These are phyloP conservation scores for Prionailurus viverrinus DNA, from an alignment of 2,113 vertebrate species.

Conservation along the genomic window DNA sequence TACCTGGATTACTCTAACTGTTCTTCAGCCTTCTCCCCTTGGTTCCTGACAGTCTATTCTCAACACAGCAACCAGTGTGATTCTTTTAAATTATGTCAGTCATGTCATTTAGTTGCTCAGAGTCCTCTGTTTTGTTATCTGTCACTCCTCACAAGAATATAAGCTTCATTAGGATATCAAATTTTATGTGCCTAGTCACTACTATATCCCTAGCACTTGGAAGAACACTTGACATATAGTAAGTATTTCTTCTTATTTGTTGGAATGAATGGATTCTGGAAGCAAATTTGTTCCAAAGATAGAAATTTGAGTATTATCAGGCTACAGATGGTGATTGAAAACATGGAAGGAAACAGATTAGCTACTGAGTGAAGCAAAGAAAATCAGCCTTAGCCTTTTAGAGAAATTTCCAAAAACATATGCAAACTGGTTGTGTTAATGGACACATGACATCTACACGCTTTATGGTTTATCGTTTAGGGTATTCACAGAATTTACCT, in stretches of 20 bases:
- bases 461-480: not conserved
- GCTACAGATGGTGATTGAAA: not conserved
- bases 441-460: not conserved
- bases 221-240: not conserved
- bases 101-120: not conserved
- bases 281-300: not conserved
- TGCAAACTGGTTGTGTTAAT: not conserved
- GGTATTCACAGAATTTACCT: not conserved
- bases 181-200: not conserved
- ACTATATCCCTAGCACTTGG: not conserved
- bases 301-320: not conserved
- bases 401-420: not conserved
- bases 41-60: not conserved
- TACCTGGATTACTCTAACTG: not conserved
- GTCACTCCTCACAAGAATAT: not conserved
- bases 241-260: not conserved
- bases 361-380: not conserved
- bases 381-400: not conserved
- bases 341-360: not conserved
- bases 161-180: not conserved
- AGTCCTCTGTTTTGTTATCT: not conserved
- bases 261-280: not conserved
- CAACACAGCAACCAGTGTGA: not conserved
- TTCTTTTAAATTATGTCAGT: not conserved
- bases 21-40: not conserved